phyloP scores from a whole-genome alignment of 1,140 invertebrate species.

The Drosophila ficusphila region DNA sequence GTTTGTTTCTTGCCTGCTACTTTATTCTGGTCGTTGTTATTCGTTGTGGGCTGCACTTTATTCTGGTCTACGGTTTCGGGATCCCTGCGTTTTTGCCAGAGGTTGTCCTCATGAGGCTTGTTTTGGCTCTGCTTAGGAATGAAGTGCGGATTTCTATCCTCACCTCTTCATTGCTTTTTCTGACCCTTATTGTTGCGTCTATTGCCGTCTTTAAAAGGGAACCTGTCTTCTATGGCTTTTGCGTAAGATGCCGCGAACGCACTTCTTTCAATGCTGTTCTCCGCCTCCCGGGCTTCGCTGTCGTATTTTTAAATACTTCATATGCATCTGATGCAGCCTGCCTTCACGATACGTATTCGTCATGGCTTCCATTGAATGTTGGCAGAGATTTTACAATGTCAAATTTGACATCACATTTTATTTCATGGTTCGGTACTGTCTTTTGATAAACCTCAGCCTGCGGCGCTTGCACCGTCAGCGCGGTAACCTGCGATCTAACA shows the following conservation, averaged over 20 bases:
- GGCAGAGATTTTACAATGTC: background rate
- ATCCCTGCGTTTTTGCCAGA: background rate
- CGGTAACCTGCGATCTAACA: background rate
- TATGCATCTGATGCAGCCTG: background rate
- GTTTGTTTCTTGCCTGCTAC: background rate
- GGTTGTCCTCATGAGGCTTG: background rate
- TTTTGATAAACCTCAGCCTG: background rate
- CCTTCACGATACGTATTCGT: no score
- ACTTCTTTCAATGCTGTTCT: no score
- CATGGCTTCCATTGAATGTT: background rate
- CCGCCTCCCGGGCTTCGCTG: background rate
- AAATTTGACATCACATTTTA: slow-evolving; percentile 1
- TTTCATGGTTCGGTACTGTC: background rate
- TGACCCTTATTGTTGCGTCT: no score
- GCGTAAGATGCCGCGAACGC: no score
- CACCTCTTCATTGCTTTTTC: no score
- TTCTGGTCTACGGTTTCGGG: background rate
- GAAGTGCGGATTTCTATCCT: slow-evolving; percentile 4
- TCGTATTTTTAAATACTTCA: background rate
- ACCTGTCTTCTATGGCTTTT: no score
- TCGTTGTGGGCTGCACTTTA: slow-evolving; percentile 1
- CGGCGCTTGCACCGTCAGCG: background rate
- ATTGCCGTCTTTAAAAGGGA: no score
- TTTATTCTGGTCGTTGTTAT: no score
- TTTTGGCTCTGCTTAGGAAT: background rate